These are phyloP conservation scores for Coccyzus lansbergi DNA, from an alignment of 2,797 vertebrate genomes.

Conservation along the genomic window DNA sequence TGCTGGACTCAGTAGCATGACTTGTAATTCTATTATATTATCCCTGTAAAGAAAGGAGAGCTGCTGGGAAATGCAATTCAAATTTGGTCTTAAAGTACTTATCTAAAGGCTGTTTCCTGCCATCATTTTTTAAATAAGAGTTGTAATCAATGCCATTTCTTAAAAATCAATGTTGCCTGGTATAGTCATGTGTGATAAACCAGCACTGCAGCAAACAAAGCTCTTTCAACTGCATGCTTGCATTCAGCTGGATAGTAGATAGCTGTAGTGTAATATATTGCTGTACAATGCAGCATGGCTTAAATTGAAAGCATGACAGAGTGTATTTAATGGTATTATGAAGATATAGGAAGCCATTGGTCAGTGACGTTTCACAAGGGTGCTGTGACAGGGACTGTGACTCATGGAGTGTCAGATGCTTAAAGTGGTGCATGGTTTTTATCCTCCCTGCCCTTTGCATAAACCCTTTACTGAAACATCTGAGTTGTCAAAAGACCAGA, in stretches of 20 bases:
- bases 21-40: conserved; percentile 18
- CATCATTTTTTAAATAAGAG: conserved; percentile 33
- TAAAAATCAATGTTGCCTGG: conserved; percentile 45
- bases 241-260: background rate
- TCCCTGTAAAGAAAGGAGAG: conserved; percentile 5
- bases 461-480: background rate
- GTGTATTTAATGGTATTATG: background rate
- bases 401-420: background rate
- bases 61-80: conserved; percentile 48
- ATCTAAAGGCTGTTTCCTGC: background rate
- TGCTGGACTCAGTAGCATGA: background rate
- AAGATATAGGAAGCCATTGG: background rate
- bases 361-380: background rate
- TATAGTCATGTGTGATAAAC: conserved; percentile 11
- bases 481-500: background rate
- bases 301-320: background rate
- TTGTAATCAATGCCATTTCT: conserved; percentile 41
- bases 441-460: background rate
- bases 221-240: background rate
- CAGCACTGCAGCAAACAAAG: conserved; percentile 30
- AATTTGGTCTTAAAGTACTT: conserved; percentile 36
- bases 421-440: background rate
- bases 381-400: background rate
- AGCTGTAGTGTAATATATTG: background rate
- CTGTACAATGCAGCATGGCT: background rate